Base-by-base conservation (phyloP, 2,888 invertebrate species). In the Callinectes sapidus region DNA sequence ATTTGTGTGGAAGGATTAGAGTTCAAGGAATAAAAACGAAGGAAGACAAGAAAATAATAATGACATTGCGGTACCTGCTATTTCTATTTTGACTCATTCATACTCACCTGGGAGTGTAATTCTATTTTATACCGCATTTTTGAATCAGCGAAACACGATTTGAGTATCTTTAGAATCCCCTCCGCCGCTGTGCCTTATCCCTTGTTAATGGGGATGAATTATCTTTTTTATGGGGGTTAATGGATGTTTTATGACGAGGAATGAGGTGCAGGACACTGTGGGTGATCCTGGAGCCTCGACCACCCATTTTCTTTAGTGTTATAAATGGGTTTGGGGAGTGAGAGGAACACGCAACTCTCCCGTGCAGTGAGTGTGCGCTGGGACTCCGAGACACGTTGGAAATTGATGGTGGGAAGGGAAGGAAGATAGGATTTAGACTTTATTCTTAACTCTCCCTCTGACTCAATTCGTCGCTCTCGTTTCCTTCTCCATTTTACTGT, bases 241-340 rank as follows among this genome's bases (percentile, higher is more conserved):
- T 81, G 81, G 81, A n/a, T 81, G 81, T 81, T 81, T 81, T 81
- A 81, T 81, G 81, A 81, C 81, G 35, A 81, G 35, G 81, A 81
- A 81, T 81, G 35, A 81, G 81, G 81, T 35, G 81, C 32, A 35
- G 81, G 81, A 81, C 81, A 81, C 16, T 81, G 14, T 13, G 35
- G 81, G 13, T 81, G 81, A 81, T 81, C 35, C 81, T 35, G 35
- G 32, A 81, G 81, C 81, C 81, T 81, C 81, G 81, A 10, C 81
- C 35, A 18, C 81, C 81, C 81, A 81, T 81, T 81, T 35, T 81
- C 81, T 81, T 81, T 35, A 81, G 81, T 81, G 81, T 81, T 81
- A 81, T 81, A 81, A 81, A 81, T 81, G 32, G 81, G 81, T 81
- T 32, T 35, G 35, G 81, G 81, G 81, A 61, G 81, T 13, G 81